A percentile compares a stretch with the other conserved stretches of the same genome.
Evolutionary conservation across 2,113 vertebrate species (phyloP).

Genomic region (Cariama cristata): DNA sequence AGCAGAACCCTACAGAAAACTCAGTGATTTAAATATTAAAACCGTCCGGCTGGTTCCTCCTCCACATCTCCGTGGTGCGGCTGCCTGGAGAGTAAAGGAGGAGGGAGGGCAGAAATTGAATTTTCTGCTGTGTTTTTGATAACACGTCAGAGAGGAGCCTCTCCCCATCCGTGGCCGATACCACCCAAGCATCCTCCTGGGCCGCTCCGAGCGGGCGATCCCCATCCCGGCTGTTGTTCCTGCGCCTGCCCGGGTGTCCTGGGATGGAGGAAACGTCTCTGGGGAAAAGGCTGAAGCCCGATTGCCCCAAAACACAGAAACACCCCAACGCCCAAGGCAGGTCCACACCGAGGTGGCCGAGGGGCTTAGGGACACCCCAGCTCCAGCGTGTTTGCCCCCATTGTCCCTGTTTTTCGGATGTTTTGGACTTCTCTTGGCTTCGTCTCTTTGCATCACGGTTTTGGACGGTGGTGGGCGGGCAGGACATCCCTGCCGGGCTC

Average conservation of each 20-base stretch:
- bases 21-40: not conserved
- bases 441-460: fast-evolving
- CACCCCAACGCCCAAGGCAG: fast-evolving
- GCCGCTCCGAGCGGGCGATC: fast-evolving
- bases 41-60: not conserved
- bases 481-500: not conserved
- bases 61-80: fast-evolving
- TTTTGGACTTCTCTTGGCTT: not conserved
- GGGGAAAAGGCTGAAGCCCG: not conserved
- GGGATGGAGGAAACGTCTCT: fast-evolving
- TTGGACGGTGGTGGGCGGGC: fast-evolving
- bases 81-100: not conserved
- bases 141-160: not conserved
- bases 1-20: not conserved
- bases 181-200: not conserved
- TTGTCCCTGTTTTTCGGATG: fast-evolving
- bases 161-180: fast-evolving
- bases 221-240: not conserved
- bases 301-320: fast-evolving
- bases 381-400: fast-evolving
- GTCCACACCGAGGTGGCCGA: fast-evolving
- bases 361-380: fast-evolving
- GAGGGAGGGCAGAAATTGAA: not conserved
- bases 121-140: not conserved
- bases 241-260: fast-evolving